Evolutionary conservation across 1,140 invertebrate species (phyloP).

Genomic region (Drosophila ohnishii): DNA sequence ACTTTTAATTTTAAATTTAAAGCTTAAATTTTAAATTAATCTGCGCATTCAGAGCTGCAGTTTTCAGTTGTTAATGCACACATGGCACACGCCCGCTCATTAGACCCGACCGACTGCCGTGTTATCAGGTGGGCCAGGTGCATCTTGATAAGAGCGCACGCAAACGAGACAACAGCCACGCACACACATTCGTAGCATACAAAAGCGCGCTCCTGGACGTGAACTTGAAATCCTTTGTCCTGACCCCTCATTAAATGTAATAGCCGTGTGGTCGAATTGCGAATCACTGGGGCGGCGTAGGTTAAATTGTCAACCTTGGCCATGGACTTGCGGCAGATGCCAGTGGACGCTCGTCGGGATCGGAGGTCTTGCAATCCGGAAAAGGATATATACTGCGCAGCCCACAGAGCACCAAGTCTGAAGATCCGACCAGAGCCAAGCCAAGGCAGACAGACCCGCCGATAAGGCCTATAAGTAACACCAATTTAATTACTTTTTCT

Average conservation of each 20-base stretch:
- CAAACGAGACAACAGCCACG: slow-evolving; percentile 15
- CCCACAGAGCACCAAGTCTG: not conserved
- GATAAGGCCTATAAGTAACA: slow-evolving; percentile 51
- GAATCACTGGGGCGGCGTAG: slow-evolving; percentile 25
- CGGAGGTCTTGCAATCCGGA: slow-evolving; percentile 47
- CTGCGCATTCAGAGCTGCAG: slow-evolving; percentile 23
- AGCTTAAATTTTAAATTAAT: not conserved
- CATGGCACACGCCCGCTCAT: slow-evolving; percentile 56
- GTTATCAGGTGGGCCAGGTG: slow-evolving; percentile 63
- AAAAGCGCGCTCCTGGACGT: slow-evolving; percentile 64
- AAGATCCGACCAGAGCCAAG: slow-evolving; percentile 11
- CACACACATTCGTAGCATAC: slow-evolving; percentile 60
- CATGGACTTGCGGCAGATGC: slow-evolving; percentile 46
- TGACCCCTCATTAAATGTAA: slow-evolving; percentile 66
- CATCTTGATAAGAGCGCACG: slow-evolving; percentile 65
- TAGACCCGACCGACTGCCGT: slow-evolving; percentile 24
- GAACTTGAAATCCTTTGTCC: slow-evolving; percentile 79
- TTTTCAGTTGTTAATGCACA: slow-evolving; percentile 12
- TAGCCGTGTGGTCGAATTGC: slow-evolving; percentile 55
- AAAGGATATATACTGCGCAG: slow-evolving; percentile 55
- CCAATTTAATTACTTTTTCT: slow-evolving; percentile 32
- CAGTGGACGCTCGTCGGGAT: slow-evolving; percentile 33
- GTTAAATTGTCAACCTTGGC: slow-evolving; percentile 66
- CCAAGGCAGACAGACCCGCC: slow-evolving; percentile 48
- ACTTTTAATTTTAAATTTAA: not conserved